Evolutionary conservation across 2,113 vertebrate species (phyloP).

Genomic region (Rhea pennata): DNA sequence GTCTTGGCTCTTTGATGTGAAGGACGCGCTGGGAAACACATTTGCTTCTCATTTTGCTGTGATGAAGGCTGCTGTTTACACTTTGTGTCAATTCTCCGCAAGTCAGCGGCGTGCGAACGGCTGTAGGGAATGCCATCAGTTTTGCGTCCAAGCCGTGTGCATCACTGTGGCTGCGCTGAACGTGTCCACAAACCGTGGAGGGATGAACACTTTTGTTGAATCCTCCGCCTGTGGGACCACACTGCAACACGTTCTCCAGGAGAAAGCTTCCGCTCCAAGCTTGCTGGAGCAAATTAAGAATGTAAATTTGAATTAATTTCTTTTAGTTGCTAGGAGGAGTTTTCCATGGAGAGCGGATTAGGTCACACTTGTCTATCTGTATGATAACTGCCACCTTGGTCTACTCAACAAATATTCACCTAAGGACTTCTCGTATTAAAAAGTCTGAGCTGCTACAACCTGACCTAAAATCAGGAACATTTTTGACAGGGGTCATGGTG

Average conservation of each 20-base stretch:
- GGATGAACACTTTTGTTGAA: not conserved
- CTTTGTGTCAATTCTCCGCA: not conserved
- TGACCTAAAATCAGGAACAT: not conserved
- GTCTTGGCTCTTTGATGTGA: slow-evolving; percentile 48
- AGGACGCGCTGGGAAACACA: not conserved
- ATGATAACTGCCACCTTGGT: not conserved
- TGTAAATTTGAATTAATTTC: accelerated
- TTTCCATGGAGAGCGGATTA: not conserved
- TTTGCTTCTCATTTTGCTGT: not conserved
- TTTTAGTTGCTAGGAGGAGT: not conserved
- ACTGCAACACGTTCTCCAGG: not conserved
- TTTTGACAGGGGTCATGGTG: not conserved
- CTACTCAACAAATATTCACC: not conserved
- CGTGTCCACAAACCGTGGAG: not conserved
- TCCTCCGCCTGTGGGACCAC: accelerated
- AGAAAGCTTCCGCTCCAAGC: not conserved
- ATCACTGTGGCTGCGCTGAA: too few relatives aligned
- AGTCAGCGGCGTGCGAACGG: not conserved
- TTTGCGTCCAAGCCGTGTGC: accelerated
- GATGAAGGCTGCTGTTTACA: slow-evolving; percentile 16
- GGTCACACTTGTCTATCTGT: not conserved
- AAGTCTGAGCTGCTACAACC: not conserved
- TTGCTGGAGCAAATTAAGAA: not conserved
- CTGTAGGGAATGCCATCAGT: not conserved
- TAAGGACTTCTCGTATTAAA: not conserved